Evolutionary conservation across 2,113 vertebrate species (phyloP), one percentile per base, ranked within the genome.

Genomic region (Pygathrix nemaeus): DNA sequence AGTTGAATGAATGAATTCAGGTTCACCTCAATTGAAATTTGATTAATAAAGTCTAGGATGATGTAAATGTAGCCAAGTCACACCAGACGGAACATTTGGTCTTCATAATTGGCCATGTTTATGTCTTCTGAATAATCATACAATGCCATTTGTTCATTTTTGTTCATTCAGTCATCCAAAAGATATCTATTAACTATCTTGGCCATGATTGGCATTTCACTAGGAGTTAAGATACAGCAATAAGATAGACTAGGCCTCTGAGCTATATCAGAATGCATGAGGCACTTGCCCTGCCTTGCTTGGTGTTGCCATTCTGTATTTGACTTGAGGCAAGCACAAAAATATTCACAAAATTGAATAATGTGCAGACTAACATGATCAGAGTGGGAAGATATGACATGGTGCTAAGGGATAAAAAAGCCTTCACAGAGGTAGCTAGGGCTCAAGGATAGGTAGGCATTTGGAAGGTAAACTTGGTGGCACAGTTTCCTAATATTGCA

Each of bases 301-400:
- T 72, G 13, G 16, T 93, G 45, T 88, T 93, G 14, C 25, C 6
- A 25, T 82, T 90, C 45, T 91, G 14, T 68, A 45, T 79, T 94
- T 93, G 57, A 32, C 70, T 85, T 95, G 38, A 93, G 43, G 12
- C 21, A 97, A 93, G 35, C 8, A 64, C 6, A 94, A 23, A 98
- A 38, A 84, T 90, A 87, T 88, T 83, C 84, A 64, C 8, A 81
- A 94, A 91, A 84, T 94, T 76, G 25, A 93, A 59, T 72, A 88
- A 89, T 68, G 10, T 61, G 25, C 57, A 86, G 40, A 94, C 27
- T 78, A 68, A 85, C 81, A 82, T 91, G 30, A 2, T 93, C 18
- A 55, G 20, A 27, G 3, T 52, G 18, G 55, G 85, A 13, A 70
- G 35, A 89, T 55, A 82, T 80, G 76, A 16, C 57, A 0, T 4